Base-by-base conservation (phyloP, 2,888 invertebrate genomes). In the Furcula furcula region DNA sequence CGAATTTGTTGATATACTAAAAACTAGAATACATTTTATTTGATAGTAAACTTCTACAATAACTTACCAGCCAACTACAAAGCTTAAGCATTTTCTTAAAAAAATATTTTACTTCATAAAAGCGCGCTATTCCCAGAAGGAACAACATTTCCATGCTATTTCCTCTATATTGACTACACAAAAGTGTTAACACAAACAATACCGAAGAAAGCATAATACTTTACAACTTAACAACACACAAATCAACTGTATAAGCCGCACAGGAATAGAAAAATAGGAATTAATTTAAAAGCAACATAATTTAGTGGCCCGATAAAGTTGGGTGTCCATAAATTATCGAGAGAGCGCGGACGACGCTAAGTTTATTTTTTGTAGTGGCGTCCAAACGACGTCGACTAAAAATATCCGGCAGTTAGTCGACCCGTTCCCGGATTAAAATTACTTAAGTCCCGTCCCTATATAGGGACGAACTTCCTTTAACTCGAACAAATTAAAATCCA, bases 381-480 rank as follows among this genome's bases (percentile, higher is more conserved):
- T 70, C 71, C 65, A 68, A 73, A 76, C 65, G 74, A 73, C 74
- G 75, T 73, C 68, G 52, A 62, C 78, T 69, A 70, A 77, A 85
- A 84, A 84, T 84, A 84, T 64, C 67, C 70, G 64, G 73, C 66
- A 76, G 76, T 78, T 76, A 74, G 71, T 63, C 64, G 65, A 46
- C 49, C 58, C 68, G 67, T 62, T 68, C 66, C 62, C 45, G 57
- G 67, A 74, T 76, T 81, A 74, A 76, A 82, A 83, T 83, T 82
- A 80, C 77, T 77, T 66, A 67, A 65, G 62, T 67, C 68, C 42
- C 43, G 67, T 62, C 67, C 46, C 57, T 54, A 46, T 55, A 53
- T 49, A 55, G 48, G 41, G 53, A 48, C 56, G 50, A 51, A 59
- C 62, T 68, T 70, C 62, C 66, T 67, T 62, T 55, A 59, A 41